phyloP scores from a whole-genome alignment of 2,113 vertebrate species.

The Percopsis transmontana region DNA sequence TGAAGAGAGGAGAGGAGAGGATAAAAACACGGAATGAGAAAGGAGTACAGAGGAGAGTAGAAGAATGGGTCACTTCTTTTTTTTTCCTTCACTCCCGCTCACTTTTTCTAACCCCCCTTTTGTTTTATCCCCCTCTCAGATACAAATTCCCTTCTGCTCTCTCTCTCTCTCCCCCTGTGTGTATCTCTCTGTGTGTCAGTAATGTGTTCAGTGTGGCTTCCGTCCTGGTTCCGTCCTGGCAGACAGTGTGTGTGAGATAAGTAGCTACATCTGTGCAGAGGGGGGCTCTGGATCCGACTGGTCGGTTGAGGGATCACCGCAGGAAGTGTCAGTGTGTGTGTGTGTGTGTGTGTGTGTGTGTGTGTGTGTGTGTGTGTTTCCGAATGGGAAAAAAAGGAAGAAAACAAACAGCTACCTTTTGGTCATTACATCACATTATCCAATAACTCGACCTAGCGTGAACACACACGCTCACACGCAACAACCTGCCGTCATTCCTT shows the following conservation, averaged over 20 bases:
- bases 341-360: background rate
- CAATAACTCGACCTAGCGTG: background rate
- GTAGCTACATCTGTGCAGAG: background rate
- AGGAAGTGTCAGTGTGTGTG: background rate
- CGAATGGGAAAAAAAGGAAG: background rate
- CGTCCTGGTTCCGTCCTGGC: background rate
- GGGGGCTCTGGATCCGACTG: background rate
- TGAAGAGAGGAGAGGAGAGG: background rate
- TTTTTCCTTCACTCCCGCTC: background rate
- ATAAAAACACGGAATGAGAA: background rate
- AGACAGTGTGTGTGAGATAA: background rate
- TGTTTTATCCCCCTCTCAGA: too few relatives aligned
- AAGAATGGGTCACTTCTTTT: background rate
- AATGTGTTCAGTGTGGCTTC: slow-evolving; percentile 2
- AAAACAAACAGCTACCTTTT: background rate
- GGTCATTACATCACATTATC: background rate
- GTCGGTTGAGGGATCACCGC: background rate
- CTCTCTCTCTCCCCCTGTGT: background rate
- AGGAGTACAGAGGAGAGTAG: too few relatives aligned
- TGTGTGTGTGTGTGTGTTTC: background rate
- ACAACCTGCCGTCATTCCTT: background rate
- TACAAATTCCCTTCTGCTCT: background rate
- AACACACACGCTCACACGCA: background rate
- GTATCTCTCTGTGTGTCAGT: background rate
- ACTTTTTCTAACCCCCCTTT: background rate